Evolutionary conservation across 2,113 vertebrate genomes (phyloP), one percentile per base, ranked within the genome.

Genomic region (Gracilinanus agilis): DNA sequence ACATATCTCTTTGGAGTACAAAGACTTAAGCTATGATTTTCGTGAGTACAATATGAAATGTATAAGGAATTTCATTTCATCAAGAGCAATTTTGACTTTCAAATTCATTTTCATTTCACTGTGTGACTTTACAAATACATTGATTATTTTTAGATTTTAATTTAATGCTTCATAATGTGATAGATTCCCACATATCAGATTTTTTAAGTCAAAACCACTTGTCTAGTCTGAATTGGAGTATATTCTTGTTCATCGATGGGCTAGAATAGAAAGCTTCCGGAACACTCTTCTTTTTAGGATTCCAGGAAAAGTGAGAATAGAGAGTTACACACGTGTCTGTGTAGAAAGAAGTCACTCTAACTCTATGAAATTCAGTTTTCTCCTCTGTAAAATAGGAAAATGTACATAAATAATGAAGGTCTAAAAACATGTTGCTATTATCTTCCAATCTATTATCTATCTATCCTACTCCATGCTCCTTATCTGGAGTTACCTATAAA

Each of bases 1-100:
- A 89, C 11, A 21, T 53, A 91, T 95, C 75, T 92, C 89, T 44
- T 61, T 94, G 27, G 93, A 91, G 90, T 94, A 55, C 55, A 95
- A 95, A 53, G 96, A 95, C 13, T 44, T 16, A 10, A 96, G 40
- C 23, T 83, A 16, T 5, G 96, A 90, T 96, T 98, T 98, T 96
- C 93, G 92, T 53, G 55, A 96, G 88, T 75, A 9, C 40, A 92
- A 95, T 95, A 96, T 94, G 96, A 98, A 92, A 40, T 61, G 75
- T 92, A 49, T 49, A 97, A 94, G 92, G 3, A 0, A 1, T 91
- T 94, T 93, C 93, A 1, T 0, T 2, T 54, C 44, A 90, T 34
- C 89, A 97, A 95, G 92, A 92, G 0, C 25, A 93, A 96, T 90
- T 19, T 75, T 44, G 93, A 34, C 53, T 0, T 90, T 21, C 54